A percentile compares a stretch with the other conserved stretches of the same genome.
These are phyloP conservation scores for Luffia ferchaultella DNA, from an alignment of 2,888 invertebrate species.

Conservation along the genomic window DNA sequence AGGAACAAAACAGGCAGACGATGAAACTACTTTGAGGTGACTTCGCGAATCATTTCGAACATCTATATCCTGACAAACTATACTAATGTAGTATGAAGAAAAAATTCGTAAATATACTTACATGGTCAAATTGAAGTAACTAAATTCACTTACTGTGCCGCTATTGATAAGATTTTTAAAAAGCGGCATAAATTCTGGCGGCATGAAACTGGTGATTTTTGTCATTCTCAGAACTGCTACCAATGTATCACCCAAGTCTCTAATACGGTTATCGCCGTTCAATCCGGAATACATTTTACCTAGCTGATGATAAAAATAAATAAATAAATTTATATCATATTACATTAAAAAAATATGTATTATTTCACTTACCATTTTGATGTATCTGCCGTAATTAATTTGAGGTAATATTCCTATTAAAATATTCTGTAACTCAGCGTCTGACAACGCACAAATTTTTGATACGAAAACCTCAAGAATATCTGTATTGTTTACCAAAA, in stretches of 20 bases:
- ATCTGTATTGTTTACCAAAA: conserved; percentile 23
- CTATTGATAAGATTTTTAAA: conserved; percentile 2
- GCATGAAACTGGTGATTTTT: conserved; percentile 48
- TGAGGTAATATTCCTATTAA: conserved; percentile 48
- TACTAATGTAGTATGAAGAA: too few relatives aligned
- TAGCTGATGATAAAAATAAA: conserved; percentile 28
- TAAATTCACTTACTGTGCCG: conserved; percentile 33
- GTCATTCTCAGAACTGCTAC: conserved; percentile 49
- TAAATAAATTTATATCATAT: neutral
- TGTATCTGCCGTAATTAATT: conserved; percentile 55
- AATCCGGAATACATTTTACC: conserved; percentile 56
- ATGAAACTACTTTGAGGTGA: too few relatives aligned
- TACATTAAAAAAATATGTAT: neutral
- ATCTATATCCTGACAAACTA: too few relatives aligned
- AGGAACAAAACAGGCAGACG: too few relatives aligned
- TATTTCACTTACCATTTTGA: conserved; percentile 61
- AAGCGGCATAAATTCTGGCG: conserved; percentile 33
- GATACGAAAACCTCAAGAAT: conserved; percentile 33
- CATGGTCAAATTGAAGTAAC: conserved; percentile 42
- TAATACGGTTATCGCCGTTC: conserved; percentile 48
- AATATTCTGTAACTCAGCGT: conserved; percentile 41
- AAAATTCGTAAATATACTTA: too few relatives aligned
- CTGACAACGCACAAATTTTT: conserved; percentile 44
- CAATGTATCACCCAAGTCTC: conserved; percentile 42
- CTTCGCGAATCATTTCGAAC: too few relatives aligned